A percentile compares a stretch with the other conserved stretches of the same genome.
Conservation (phyloP, 2,113 vertebrate genomes). For the Stigmatopora nigra region DNA sequence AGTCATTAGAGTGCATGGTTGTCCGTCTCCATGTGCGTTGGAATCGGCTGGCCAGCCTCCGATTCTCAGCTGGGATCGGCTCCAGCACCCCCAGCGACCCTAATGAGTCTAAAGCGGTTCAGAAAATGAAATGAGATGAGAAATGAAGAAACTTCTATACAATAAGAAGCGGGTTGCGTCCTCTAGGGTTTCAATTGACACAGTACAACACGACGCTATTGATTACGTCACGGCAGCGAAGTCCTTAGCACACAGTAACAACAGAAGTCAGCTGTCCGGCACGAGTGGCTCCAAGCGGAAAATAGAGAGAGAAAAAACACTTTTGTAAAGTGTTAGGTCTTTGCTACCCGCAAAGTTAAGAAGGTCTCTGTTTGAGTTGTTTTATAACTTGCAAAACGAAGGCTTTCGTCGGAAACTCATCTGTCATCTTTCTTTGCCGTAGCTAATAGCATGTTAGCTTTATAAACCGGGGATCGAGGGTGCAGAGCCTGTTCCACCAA, state of each 20-base stretch:
- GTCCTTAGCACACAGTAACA: slow-evolving; percentile 47
- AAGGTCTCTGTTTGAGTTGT: background rate
- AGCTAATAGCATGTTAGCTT: slow-evolving; percentile 38
- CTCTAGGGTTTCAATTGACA: background rate
- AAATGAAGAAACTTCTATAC: too few species aligned
- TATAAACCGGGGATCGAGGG: slow-evolving; percentile 1
- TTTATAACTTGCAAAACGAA: background rate
- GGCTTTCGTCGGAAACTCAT: background rate
- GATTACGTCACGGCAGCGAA: slow-evolving; percentile 49
- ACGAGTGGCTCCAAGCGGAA: slow-evolving; percentile 11
- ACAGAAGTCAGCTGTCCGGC: slow-evolving; percentile 49
- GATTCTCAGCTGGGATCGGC: too few species aligned
- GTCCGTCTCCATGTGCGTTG: too few species aligned
- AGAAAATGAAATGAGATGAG: too few species aligned
- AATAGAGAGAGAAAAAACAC: background rate
- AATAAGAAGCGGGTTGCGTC: background rate
- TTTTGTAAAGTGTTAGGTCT: background rate
- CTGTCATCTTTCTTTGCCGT: slow-evolving; percentile 3
- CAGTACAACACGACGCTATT: slow-evolving; percentile 18
- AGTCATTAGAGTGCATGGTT: too few species aligned
- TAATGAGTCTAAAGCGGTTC: too few species aligned
- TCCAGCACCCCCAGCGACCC: too few species aligned
- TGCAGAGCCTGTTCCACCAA: background rate
- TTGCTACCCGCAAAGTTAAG: background rate
- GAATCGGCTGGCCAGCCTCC: too few species aligned